These are phyloP conservation scores for Agrypnus murinus DNA, from an alignment of 2,888 invertebrate species.

Conservation along the genomic window DNA sequence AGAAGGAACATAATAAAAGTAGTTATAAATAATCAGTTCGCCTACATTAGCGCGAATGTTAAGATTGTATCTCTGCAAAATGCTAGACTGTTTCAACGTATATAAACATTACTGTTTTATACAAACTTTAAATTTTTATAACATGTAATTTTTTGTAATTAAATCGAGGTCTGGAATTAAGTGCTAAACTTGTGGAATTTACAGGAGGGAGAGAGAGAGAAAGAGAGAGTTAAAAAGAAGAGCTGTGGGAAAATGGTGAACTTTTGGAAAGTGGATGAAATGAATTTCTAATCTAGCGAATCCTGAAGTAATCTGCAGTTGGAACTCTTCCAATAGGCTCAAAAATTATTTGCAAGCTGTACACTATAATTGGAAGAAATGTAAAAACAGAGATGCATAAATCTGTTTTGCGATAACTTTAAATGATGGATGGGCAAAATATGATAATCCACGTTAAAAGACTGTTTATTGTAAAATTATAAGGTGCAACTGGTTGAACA, in stretches of 20 bases:
- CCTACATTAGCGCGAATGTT: slow-evolving; percentile 34
- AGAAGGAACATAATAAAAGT: slow-evolving; percentile 35
- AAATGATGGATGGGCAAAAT: too few relatives aligned
- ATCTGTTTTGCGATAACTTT: too few relatives aligned
- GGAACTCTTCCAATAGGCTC: too few relatives aligned
- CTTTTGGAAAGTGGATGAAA: not conserved
- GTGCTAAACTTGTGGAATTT: slow-evolving; percentile 9
- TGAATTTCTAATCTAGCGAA: too few relatives aligned
- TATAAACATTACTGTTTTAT: not conserved
- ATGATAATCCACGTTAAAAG: too few relatives aligned
- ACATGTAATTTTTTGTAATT: slow-evolving; percentile 34
- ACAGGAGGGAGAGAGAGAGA: not conserved
- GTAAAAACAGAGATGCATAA: too few relatives aligned
- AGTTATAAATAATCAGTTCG: slow-evolving; percentile 31
- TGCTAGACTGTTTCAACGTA: too few relatives aligned
- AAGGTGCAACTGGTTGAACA: too few relatives aligned
- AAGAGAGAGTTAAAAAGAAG: not conserved
- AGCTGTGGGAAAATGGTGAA: slow-evolving; percentile 1
- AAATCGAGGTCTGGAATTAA: slow-evolving; percentile 21
- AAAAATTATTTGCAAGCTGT: too few relatives aligned
- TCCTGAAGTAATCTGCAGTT: too few relatives aligned
- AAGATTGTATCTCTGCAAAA: slow-evolving; percentile 31
- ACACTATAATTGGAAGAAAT: too few relatives aligned
- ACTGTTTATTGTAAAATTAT: too few relatives aligned
- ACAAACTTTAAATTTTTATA: not conserved